These are phyloP conservation scores for Gymnobelideus leadbeateri DNA, from an alignment of 2,113 vertebrate genomes.

Conservation along the genomic window DNA sequence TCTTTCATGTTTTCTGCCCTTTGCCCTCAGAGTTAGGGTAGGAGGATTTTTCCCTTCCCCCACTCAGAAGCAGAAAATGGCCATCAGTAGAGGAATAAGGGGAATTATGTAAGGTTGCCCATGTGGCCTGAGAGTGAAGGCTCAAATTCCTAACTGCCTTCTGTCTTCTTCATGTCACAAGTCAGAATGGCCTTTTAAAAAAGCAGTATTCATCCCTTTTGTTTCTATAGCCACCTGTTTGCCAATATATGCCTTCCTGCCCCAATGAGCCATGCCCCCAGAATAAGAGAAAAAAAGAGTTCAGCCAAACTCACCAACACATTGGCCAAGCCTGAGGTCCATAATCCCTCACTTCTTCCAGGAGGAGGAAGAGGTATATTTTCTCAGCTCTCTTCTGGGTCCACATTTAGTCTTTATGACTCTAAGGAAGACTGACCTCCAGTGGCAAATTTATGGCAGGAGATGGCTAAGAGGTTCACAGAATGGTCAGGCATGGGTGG, in stretches of 20 bases:
- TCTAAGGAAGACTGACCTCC: neutral
- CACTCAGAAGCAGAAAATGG: too few relatives aligned
- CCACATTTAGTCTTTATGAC: neutral
- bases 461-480: too few relatives aligned
- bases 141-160: neutral
- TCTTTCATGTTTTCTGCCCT: neutral
- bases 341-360: neutral
- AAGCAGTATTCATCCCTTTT: neutral
- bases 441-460: too few relatives aligned
- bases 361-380: neutral
- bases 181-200: too few relatives aligned
- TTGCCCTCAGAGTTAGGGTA: neutral
- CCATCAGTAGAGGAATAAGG: too few relatives aligned
- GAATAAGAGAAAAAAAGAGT: neutral
- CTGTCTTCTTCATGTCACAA: neutral
- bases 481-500: neutral
- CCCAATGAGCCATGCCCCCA: neutral
- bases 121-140: too few relatives aligned
- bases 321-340: neutral
- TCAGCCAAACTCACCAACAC: neutral
- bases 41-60: too few relatives aligned
- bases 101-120: too few relatives aligned
- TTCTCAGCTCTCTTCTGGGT: neutral
- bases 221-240: neutral
- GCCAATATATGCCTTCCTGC: neutral